Base-by-base conservation (phyloP, 1,140 invertebrate species). In the Thaumetopoea pityocampa region DNA sequence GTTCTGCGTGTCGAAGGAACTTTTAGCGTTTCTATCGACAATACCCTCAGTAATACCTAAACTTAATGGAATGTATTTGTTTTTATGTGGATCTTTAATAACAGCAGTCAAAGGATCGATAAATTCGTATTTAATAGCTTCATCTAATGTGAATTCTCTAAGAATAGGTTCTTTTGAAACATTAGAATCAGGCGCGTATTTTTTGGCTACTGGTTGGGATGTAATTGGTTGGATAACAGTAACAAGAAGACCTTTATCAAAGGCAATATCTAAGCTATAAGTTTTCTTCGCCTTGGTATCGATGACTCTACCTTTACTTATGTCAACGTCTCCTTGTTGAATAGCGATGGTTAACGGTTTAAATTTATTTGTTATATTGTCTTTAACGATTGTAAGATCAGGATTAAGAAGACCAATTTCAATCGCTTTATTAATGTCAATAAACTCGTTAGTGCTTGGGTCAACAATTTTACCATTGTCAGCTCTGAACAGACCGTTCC, bases 391-490 rank as follows among this genome's bases (percentile, higher is more conserved):
- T 0, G 93, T 93, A 9, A 90, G 92, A 14, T 91, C 88, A 0
- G 90, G 89, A 85, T 96, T 92, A 26, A 98, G 87, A 1, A 96
- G 86, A 36, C 91, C 90, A 17, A 76, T 86, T 52, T 89, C 84
- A 22, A 98, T 89, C 1, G 94, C 92, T 62, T 92, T 88, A 10
- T 86, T 83, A 1, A 96, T 64, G 64, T 94, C 90, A 22, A 93
- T 71, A 55, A 88, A 90, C 57, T 92, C 90, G 12, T 92, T 92
- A 4, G 88, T 87, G 9, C 79, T 82, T 1, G 94, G 93, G 86
- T 95, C 92, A 5, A 91, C 87, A 56, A 97, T 92, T 70, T 92
- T 90, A 11, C 94, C 94, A 16, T 89, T 92, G 46, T 94, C 90
- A 0, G 90, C 86, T 47, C 91, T 88, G 60, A 94, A 95, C 4